These are phyloP conservation scores for Mungos mungo DNA, from an alignment of 2,113 vertebrate species.

Conservation along the genomic window DNA sequence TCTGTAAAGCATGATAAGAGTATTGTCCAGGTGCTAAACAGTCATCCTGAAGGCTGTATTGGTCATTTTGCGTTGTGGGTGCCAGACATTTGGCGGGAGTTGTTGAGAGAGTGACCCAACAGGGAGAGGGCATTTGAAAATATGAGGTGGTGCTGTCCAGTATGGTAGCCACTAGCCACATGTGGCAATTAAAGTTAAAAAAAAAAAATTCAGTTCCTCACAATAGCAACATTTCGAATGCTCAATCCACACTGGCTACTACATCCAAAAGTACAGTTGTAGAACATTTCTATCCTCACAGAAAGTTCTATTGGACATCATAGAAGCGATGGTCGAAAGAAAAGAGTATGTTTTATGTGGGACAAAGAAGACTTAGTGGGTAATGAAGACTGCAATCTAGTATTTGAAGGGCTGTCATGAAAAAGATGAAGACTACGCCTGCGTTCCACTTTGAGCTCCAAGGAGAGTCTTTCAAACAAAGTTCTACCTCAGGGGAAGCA, in stretches of 20 bases:
- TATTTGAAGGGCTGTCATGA: neutral
- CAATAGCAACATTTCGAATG: neutral
- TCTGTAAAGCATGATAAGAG: constrained; percentile 35
- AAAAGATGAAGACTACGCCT: neutral
- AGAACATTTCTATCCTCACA: neutral
- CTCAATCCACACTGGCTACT: neutral
- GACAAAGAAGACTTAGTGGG: neutral
- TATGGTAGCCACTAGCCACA: neutral
- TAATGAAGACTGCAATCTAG: neutral
- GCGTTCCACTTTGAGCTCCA: neutral
- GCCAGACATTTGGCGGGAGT: neutral
- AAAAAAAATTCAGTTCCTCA: neutral
- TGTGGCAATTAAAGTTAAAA: neutral
- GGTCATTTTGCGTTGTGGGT: neutral
- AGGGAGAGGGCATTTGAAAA: constrained; percentile 30
- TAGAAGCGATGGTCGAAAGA: neutral
- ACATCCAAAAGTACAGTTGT: neutral
- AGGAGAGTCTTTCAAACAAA: neutral
- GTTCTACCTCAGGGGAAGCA: neutral
- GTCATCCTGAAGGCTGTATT: neutral
- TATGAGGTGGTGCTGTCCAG: neutral
- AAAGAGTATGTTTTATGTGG: neutral
- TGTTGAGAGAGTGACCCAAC: neutral
- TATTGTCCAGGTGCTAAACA: constrained; percentile 17
- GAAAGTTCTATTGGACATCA: neutral